phyloP scores from a whole-genome alignment of 1,140 invertebrate species.

The Hesperophylax magnus region DNA sequence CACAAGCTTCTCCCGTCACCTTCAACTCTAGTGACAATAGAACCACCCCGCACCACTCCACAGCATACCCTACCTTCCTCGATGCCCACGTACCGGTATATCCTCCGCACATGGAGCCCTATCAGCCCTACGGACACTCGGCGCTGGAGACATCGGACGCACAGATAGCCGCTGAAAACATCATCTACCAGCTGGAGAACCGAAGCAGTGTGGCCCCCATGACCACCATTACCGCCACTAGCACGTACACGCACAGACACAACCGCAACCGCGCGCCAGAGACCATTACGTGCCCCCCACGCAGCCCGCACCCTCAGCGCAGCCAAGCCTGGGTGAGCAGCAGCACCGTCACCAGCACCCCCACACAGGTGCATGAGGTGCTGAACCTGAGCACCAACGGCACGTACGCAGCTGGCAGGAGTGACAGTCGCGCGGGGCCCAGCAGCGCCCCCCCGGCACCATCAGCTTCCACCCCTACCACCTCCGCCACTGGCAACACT shows the following conservation, averaged over 20 bases:
- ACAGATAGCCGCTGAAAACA: slow-evolving; percentile 49
- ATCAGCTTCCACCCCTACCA: background rate
- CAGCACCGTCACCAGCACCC: too few relatives aligned
- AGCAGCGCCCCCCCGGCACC: background rate
- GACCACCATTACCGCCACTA: background rate
- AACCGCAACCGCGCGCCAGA: slow-evolving; percentile 10
- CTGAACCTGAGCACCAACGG: too few relatives aligned
- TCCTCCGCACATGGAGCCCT: background rate
- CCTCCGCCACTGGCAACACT: background rate
- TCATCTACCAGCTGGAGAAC: slow-evolving; percentile 52
- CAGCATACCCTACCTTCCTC: background rate
- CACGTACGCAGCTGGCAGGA: background rate
- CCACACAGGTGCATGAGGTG: too few relatives aligned
- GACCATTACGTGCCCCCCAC: background rate
- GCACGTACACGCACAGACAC: too few relatives aligned
- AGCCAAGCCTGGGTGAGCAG: too few relatives aligned
- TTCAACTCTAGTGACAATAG: slow-evolving; percentile 11
- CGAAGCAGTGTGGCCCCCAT: background rate
- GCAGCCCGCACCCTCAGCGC: background rate
- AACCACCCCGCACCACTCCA: slow-evolving; percentile 1
- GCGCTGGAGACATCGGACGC: slow-evolving; percentile 35
- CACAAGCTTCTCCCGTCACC: slow-evolving; percentile 43
- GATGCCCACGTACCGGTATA: background rate
- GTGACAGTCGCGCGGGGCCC: background rate
- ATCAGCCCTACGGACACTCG: background rate